Evolutionary conservation across 2,797 vertebrate species (phyloP).

Genomic region (Gymnothorax javanicus): DNA sequence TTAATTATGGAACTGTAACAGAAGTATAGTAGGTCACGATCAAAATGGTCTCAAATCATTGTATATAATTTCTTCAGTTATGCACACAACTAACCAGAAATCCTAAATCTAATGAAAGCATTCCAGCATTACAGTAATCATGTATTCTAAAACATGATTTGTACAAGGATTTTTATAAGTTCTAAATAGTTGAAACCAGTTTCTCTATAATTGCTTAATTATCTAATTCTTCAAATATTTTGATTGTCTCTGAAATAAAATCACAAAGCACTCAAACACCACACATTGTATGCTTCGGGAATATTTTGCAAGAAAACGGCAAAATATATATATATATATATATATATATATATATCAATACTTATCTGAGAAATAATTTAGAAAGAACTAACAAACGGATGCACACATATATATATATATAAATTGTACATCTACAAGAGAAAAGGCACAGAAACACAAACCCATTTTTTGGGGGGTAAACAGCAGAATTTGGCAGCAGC

Average conservation of each 20-base stretch:
- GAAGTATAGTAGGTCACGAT: background rate
- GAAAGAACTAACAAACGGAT: slow-evolving; percentile 5
- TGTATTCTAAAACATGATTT: slow-evolving; percentile 9
- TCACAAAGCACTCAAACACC: slow-evolving; percentile 66
- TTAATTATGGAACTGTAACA: background rate
- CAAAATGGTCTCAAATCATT: slow-evolving; percentile 4
- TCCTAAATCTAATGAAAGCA: slow-evolving; percentile 21
- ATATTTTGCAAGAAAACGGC: slow-evolving; percentile 22
- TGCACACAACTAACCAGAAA: slow-evolving; percentile 11
- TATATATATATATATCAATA: background rate
- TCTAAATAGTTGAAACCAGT: slow-evolving; percentile 10
- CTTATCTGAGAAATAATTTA: slow-evolving; percentile 16
- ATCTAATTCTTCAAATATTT: slow-evolving; percentile 13
- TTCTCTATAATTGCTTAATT: background rate
- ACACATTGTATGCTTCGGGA: slow-evolving; percentile 46
- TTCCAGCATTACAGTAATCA: slow-evolving; percentile 3
- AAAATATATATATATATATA: background rate
- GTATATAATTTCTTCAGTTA: slow-evolving; percentile 16
- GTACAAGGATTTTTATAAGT: background rate
- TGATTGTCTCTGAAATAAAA: slow-evolving; percentile 75
- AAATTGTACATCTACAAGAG: slow-evolving; percentile 11
- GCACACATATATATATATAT: slow-evolving; percentile 14
- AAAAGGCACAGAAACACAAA: slow-evolving; percentile 62
- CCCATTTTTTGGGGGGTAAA: slow-evolving; percentile 62
- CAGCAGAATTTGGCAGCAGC: slow-evolving; percentile 51